Base-by-base conservation (phyloP, 2,888 invertebrate species). In the Campoplex capitator region DNA sequence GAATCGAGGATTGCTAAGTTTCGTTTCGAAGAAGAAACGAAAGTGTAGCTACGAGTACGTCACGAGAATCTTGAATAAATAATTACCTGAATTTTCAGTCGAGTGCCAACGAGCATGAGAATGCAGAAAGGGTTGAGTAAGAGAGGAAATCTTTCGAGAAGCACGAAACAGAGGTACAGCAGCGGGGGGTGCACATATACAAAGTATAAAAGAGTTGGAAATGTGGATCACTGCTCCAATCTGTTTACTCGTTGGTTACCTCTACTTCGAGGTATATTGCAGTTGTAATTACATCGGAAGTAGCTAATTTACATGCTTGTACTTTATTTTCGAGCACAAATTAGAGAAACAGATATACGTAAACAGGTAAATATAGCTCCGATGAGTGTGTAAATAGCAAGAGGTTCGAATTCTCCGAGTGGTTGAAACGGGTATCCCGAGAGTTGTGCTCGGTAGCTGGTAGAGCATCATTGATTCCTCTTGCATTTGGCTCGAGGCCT, bases 401-500 rank as follows among this genome's bases (percentile, higher is more conserved):
- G 32, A 16, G 35, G 54, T 71, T 23, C n/a, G 62, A 71, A 71
- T 80, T 74, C 51, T 38, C 42, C 48, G 51, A 32, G 16, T 18
- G 35, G 48, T 73, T 35, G 51, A 73, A 35, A 51, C 51, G 51
- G 18, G 32, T 35, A 73, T 35, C 38, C 23, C 23, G 23, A 23
- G 56, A 38, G 18, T 28, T 54, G 23, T 23, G 23, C 51, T 56
- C 8, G 38, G 75, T 45, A 13, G 16, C n/a, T 54, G 32, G 32
- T 8, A 35, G 42, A 28, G 42, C 76, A 32, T 70, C 82, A 78
- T 86, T 79, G 79, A 76, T 79, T 79, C 42, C 83, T 51, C 38
- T 56, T 62, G 32, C 38, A 51, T 82, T 85, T 82, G 23, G 74
- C 82, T 67, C 71, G 28, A 67, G 65, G 87, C 83, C 71, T 51